A percentile compares a stretch with the other conserved stretches of the same genome.
Evolutionary conservation across 2,888 invertebrate genomes (phyloP).

Genomic region (Euphydryas editha): DNA sequence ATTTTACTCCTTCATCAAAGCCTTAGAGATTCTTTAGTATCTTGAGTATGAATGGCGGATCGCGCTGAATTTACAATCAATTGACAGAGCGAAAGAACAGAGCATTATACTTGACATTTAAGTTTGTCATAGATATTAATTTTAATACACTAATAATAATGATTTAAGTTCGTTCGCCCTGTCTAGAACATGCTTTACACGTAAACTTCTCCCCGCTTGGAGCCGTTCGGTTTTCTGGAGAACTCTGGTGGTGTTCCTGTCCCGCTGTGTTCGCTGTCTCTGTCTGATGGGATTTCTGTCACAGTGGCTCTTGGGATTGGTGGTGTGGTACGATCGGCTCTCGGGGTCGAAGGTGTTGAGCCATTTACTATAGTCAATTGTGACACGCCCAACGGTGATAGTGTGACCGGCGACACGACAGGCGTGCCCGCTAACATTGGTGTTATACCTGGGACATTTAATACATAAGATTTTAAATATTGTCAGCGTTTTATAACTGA

Average conservation of each 20-base stretch:
- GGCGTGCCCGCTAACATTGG: constrained; percentile 76
- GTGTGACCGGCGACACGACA: constrained; percentile 76
- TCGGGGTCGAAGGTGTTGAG: constrained; percentile 77
- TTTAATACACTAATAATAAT: constrained; percentile 11
- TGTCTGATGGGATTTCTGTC: constrained; percentile 60
- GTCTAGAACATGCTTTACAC: constrained; percentile 51
- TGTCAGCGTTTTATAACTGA: background rate
- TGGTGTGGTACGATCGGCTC: constrained; percentile 54
- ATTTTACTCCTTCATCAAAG: background rate
- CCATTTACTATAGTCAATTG: constrained; percentile 82
- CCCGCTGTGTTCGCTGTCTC: constrained; percentile 65
- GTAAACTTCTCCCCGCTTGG: constrained; percentile 76
- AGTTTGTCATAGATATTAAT: background rate
- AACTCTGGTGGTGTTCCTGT: constrained; percentile 61
- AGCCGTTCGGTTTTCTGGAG: constrained; percentile 60
- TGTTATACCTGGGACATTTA: constrained; percentile 61
- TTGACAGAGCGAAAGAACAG: background rate
- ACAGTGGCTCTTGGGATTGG: constrained; percentile 53
- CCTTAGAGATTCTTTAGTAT: background rate
- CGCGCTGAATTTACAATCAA: background rate
- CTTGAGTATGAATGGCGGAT: constrained; percentile 10
- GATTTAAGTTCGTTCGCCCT: background rate
- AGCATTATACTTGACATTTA: background rate
- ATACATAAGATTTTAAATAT: background rate
- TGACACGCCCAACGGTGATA: constrained; percentile 85